Percentiles rank a stretch among this genome's conserved stretches.
phyloP scores from a whole-genome alignment of 2,797 vertebrate species.

The Craterocephalus amniculus region DNA sequence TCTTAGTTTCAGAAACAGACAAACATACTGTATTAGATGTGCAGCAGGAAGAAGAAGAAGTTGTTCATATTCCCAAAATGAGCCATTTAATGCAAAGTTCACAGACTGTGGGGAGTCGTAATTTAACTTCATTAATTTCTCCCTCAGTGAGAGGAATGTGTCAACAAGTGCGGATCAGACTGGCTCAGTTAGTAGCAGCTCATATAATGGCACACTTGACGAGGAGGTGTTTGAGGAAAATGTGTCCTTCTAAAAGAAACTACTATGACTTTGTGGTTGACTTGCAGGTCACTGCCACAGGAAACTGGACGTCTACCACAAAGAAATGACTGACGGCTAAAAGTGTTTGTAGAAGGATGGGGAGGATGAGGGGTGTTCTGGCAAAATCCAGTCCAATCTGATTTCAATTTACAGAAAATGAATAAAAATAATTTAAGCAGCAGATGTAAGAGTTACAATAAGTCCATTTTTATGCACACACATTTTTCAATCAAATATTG shows the following conservation, averaged over 20 bases:
- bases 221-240: neutral
- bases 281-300: conserved; percentile 52
- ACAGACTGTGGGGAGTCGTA: neutral
- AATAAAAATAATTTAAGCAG: neutral
- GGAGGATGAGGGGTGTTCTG: conserved; percentile 1
- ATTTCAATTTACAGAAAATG: neutral
- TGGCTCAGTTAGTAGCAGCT: conserved; percentile 10
- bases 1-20: no score
- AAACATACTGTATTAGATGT: neutral
- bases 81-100: neutral
- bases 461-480: neutral
- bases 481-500: neutral
- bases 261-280: conserved; percentile 26
- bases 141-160: neutral
- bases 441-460: neutral
- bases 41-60: neutral
- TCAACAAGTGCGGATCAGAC: neutral
- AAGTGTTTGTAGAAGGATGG: conserved; percentile 47
- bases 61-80: neutral
- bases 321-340: conserved; percentile 54
- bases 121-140: neutral
- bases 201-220: neutral
- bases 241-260: conserved; percentile 6
- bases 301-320: conserved; percentile 53
- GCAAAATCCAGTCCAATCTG: conserved; percentile 1